Conservation (phyloP, 2,888 invertebrate genomes). For the Odontocolon sp. region DNA sequence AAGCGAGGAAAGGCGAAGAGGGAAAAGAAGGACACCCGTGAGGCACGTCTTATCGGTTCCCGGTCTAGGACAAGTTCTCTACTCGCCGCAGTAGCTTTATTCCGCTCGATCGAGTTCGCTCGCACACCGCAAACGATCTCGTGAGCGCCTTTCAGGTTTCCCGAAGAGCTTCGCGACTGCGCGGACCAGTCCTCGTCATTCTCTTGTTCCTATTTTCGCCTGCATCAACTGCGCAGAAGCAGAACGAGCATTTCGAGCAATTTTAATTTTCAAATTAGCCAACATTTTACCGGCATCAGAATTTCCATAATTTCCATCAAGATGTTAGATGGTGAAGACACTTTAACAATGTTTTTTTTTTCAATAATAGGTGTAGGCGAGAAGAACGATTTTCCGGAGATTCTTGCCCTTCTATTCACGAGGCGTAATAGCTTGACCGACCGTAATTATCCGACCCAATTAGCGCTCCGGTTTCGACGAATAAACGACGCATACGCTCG, state of each 20-base stretch:
- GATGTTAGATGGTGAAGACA: no score
- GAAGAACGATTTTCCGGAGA: constrained; percentile 3
- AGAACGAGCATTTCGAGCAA: no score
- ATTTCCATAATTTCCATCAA: no score
- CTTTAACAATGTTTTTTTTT: no score
- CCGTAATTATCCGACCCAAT: constrained; percentile 59
- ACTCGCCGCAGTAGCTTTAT: constrained; percentile 8
- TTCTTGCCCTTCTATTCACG: constrained; percentile 4
- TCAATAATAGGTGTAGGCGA: constrained; percentile 26
- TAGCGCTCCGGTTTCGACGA: constrained; percentile 52
- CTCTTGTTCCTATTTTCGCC: neutral
- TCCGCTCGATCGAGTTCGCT: constrained; percentile 6
- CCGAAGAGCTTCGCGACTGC: neutral
- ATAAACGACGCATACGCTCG: neutral
- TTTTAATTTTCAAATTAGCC: no score
- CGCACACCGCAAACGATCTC: neutral
- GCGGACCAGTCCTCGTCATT: neutral
- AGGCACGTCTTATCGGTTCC: constrained; percentile 36
- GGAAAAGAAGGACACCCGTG: constrained; percentile 9
- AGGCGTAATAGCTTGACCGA: constrained; percentile 29
- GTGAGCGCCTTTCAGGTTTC: neutral
- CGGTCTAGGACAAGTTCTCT: constrained; percentile 39
- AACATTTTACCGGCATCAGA: no score
- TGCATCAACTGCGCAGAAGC: no score
- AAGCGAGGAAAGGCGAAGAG: neutral